These are phyloP conservation scores for Hucho hucho DNA, from an alignment of 2,113 vertebrate genomes.

Conservation along the genomic window DNA sequence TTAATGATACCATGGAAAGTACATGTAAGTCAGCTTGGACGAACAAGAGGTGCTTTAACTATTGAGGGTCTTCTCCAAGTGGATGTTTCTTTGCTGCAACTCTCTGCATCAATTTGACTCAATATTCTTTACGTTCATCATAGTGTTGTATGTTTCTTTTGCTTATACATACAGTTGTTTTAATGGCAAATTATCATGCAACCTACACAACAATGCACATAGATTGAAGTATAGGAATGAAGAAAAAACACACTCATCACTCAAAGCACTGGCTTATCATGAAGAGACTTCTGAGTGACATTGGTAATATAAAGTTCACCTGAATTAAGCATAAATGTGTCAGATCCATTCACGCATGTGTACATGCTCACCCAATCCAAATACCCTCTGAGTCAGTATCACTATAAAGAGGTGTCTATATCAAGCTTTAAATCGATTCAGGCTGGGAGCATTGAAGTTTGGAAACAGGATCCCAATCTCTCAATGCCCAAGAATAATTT, in stretches of 20 bases:
- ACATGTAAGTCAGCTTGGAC: slow-evolving; percentile 11
- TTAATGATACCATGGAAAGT: slow-evolving; percentile 57
- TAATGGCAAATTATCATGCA: too few relatives aligned
- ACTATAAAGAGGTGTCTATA: slow-evolving; percentile 47
- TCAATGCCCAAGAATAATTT: slow-evolving; percentile 40
- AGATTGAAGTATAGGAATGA: too few relatives aligned
- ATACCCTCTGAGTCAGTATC: slow-evolving; percentile 17
- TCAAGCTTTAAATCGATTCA: slow-evolving; percentile 59
- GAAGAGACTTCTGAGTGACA: neutral
- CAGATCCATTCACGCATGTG: slow-evolving; percentile 5
- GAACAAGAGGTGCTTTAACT: slow-evolving; percentile 1
- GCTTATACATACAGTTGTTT: too few relatives aligned
- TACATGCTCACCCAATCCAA: slow-evolving; percentile 9
- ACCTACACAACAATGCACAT: too few relatives aligned
- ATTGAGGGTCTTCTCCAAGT: neutral
- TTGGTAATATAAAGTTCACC: neutral
- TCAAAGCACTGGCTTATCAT: too few relatives aligned
- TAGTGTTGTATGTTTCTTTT: too few relatives aligned
- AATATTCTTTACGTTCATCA: too few relatives aligned
- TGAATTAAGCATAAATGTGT: neutral
- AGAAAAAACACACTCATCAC: too few relatives aligned
- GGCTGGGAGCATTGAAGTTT: slow-evolving; percentile 56
- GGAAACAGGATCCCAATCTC: slow-evolving; percentile 50
- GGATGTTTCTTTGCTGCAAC: neutral
- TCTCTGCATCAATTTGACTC: too few relatives aligned